Base-by-base conservation (phyloP, 37 sponge, comb jelly and placozoan species). In the Amphimedon queenslandica region DNA sequence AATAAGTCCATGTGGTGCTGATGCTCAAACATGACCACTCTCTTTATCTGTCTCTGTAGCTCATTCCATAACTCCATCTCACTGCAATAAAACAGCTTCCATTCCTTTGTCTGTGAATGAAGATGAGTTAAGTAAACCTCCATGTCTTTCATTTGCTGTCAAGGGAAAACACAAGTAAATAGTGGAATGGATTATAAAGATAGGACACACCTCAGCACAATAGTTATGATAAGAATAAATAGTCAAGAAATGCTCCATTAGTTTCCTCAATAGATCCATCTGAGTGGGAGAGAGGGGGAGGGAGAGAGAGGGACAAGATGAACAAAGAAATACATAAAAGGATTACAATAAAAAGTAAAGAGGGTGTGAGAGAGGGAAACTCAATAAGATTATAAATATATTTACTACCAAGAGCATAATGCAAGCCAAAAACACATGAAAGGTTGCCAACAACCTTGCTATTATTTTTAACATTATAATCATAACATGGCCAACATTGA, bases 161-260 rank as follows among this genome's bases (percentile, higher is more conserved):
- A 47, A 18, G 8, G 53, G 53, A 18, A 18, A 47, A 47, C 53
- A 47, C 53, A 8, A 47, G 53, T 18, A 18, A 47, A 47, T 47
- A 47, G 53, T 47, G 13, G 13, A 47, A 8, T 47, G 53, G 8
- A 13, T 47, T 47, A 47, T 18, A 47, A 47, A 18, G n/a, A n/a
- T 2, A 21, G 4, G 25, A 70, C 71, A 1, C 24, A 77, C 90
- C 67, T 70, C 28, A 31, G 90, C 42, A 30, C 75, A 70, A 57
- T 41, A 81, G 61, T 82, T 79, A 72, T 77, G 74, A 58, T 75
- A 83, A 34, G 88, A 82, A 71, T 71, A 87, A n/a, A 56, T 60
- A 34, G 82, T 73, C 40, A 92, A 67, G 64, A 92, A 75, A 42
- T 81, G 78, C 20, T 92, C 92, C 64, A 87, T 72, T 27, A 76